Evolutionary conservation across 2,797 vertebrate genomes (phyloP).

Genomic region (Cetoscarus ocellatus): DNA sequence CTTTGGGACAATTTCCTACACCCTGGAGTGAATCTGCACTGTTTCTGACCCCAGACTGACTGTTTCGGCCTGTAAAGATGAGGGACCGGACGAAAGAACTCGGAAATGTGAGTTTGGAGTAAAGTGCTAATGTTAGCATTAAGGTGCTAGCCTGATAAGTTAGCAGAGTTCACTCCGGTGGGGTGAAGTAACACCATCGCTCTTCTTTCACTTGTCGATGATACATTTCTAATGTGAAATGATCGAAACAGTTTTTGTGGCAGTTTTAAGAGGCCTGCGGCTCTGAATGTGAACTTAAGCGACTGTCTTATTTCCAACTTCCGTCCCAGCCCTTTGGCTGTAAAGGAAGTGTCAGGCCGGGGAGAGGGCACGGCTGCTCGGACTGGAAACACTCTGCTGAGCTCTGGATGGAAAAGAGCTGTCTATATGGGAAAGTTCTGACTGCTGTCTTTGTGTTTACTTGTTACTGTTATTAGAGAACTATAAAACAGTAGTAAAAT

Average conservation of each 20-base stretch:
- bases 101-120: constrained; percentile 81
- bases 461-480: neutral
- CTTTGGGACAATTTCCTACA: neutral
- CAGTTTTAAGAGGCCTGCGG: fast-evolving
- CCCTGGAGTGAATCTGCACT: neutral
- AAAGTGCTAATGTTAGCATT: constrained; percentile 52
- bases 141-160: constrained; percentile 55
- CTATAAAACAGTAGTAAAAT: no score
- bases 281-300: neutral
- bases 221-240: no score
- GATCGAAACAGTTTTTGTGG: no score
- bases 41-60: neutral
- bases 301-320: constrained; percentile 24
- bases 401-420: neutral
- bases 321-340: constrained; percentile 44
- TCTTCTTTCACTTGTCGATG: no score
- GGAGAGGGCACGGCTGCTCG: constrained; percentile 38
- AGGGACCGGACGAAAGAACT: constrained; percentile 86
- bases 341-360: constrained; percentile 42
- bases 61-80: constrained; percentile 63
- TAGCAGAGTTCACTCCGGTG: constrained; percentile 2
- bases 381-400: neutral
- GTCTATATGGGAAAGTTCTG: neutral
- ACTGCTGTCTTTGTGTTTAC: neutral
- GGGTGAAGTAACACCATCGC: neutral